These are phyloP conservation scores for Monarcha castaneiventris DNA, from an alignment of 2,113 vertebrate genomes.

Conservation along the genomic window DNA sequence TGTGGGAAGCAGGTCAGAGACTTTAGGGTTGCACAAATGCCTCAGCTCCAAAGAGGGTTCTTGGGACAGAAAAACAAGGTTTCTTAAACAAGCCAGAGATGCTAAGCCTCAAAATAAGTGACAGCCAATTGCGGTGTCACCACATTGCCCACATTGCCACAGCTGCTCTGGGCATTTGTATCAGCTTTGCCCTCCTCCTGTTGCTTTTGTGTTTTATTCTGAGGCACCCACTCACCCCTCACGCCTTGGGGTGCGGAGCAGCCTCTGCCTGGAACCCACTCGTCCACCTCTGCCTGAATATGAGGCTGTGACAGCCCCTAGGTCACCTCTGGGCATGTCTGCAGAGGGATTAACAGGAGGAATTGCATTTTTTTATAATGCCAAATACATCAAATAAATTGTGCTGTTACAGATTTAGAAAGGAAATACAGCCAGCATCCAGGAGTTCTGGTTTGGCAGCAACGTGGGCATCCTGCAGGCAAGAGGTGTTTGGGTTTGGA, in stretches of 20 bases:
- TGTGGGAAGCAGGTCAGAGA: not conserved
- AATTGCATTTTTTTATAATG: not conserved
- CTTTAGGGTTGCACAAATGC: not conserved
- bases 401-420: not conserved
- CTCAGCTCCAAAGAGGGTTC: not conserved
- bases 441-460: not conserved
- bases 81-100: not conserved
- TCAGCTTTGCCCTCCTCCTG: slow-evolving; percentile 7
- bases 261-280: slow-evolving; percentile 3
- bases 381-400: not conserved
- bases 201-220: not conserved
- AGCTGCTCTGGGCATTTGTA: slow-evolving; percentile 17
- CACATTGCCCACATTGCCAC: not conserved
- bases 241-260: not conserved
- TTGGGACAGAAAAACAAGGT: not conserved
- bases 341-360: not conserved
- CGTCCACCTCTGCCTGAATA: not conserved
- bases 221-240: not conserved
- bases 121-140: not conserved
- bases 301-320: not conserved
- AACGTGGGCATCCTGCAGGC: not conserved
- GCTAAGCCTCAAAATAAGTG: not conserved
- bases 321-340: not conserved
- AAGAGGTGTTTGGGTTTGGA: not conserved
- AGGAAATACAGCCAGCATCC: not conserved